These are phyloP conservation scores for Eupithecia subfuscata DNA, from an alignment of 2,888 invertebrate genomes.

Conservation along the genomic window DNA sequence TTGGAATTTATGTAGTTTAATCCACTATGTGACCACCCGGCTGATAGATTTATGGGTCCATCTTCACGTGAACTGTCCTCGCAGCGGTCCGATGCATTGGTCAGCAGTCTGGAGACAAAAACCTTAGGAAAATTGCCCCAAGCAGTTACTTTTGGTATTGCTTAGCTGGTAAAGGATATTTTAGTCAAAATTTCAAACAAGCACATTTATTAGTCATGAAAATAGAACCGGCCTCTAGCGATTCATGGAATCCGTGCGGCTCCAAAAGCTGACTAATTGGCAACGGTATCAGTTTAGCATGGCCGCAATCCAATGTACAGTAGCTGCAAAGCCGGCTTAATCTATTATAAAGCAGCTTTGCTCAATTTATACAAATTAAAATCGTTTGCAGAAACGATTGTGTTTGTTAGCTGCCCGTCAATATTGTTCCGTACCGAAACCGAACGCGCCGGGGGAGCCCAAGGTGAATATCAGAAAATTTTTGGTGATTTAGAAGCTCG, in stretches of 20 bases:
- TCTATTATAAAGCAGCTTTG: slow-evolving; percentile 62
- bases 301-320: slow-evolving; percentile 54
- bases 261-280: slow-evolving; percentile 58
- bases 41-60: slow-evolving; percentile 58
- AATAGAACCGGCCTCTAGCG: neutral
- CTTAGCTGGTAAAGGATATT: neutral
- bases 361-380: slow-evolving; percentile 61
- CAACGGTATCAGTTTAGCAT: slow-evolving; percentile 55
- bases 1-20: slow-evolving; percentile 57
- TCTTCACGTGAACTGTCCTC: slow-evolving; percentile 48
- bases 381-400: slow-evolving; percentile 51
- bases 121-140: slow-evolving; percentile 23
- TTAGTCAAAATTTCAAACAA: neutral
- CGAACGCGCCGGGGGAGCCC: neutral
- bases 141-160: slow-evolving; percentile 8
- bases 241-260: slow-evolving; percentile 18
- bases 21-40: slow-evolving; percentile 55
- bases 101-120: slow-evolving; percentile 40
- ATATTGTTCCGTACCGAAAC: slow-evolving; percentile 25
- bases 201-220: neutral
- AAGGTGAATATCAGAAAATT: neutral
- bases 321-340: slow-evolving; percentile 57
- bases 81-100: slow-evolving; percentile 35
- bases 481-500: too few species aligned
- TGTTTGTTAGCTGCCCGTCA: slow-evolving; percentile 34